Base-by-base conservation (phyloP, 2,888 invertebrate genomes). In the Amblyteles armatorius region DNA sequence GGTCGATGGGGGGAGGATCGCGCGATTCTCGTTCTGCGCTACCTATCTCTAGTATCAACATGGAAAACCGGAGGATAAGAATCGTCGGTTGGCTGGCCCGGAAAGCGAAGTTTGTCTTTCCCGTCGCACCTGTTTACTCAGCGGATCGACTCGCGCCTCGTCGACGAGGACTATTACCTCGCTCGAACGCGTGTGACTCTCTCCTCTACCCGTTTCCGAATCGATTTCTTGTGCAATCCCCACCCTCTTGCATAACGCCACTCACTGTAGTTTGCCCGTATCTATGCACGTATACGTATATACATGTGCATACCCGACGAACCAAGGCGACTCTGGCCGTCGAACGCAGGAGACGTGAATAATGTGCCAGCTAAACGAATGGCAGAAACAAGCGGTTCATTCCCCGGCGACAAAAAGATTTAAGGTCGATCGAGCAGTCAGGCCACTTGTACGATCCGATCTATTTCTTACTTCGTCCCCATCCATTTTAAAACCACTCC, bases 161-260 rank as follows among this genome's bases (percentile, higher is more conserved):
- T 69, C 60, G 69, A 80, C 55, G 67, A 80, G 68, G 74, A 81
- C 74, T 71, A 82, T 65, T 76, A 76, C 69, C 71, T 36, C 67
- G 76, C 69, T 82, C 52, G 76, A 82, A 82, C 63, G 71, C 82
- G 69, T 63, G 71, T 63, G 29, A 33, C 63, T 73, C 50, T 79
- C 63, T 72, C 63, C 68, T 50, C 57, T 1, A 16, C 71, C 57
- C 71, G 60, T 74, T 81, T 77, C 63, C 52, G 71, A 76, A 82
- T 82, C 82, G 82, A 82, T 82, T 82, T 77, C 82, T 69, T 76
- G 60, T 82, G 82, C 71, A 77, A 82, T 76, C 44, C 44, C 52
- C 50, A 33, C 60, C 44, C 63, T 22, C 79, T 71, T 55, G 71
- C 71, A 22, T 33, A 33, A 36, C 60, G 19, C 60, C 48, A 48